Evolutionary conservation across 2,888 invertebrate genomes (phyloP).

Genomic region (Cepaea hortensis): DNA sequence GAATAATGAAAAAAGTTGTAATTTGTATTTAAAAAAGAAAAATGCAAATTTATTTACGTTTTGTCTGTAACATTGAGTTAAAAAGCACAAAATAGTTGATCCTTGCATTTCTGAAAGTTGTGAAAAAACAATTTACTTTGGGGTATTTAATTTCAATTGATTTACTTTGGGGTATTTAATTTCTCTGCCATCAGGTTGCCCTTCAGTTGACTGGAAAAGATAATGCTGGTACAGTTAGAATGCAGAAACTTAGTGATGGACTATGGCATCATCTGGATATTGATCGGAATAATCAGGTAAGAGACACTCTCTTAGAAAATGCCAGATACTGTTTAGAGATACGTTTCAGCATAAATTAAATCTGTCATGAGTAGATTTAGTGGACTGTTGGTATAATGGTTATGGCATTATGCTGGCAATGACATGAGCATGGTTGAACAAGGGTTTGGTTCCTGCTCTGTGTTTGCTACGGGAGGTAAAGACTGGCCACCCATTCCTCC

Average conservation of each 20-base stretch:
- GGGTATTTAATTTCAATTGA: not conserved
- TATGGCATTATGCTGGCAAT: too few species aligned
- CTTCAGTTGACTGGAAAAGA: conserved; percentile 82
- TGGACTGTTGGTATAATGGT: too few species aligned
- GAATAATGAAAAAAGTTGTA: too few species aligned
- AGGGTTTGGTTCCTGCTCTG: too few species aligned
- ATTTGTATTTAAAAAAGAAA: too few species aligned
- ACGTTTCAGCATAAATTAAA: too few species aligned
- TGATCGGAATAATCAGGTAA: conserved; percentile 79
- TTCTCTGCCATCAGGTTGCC: conserved; percentile 80
- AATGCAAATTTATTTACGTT: too few species aligned
- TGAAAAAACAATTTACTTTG: not conserved
- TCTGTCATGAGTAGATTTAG: too few species aligned
- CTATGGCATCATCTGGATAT: conserved; percentile 98
- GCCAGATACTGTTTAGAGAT: not conserved
- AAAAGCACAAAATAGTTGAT: not conserved
- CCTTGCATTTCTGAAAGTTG: not conserved
- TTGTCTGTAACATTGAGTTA: not conserved
- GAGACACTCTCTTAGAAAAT: conserved; percentile 21
- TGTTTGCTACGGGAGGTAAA: too few species aligned
- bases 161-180: not conserved
- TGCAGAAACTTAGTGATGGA: conserved; percentile 87
- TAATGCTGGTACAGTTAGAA: conserved; percentile 54
- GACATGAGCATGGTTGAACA: too few species aligned
- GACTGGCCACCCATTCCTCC: too few species aligned